These are phyloP conservation scores for Limnephilus rhombicus DNA, from an alignment of 2,888 invertebrate species.

Conservation along the genomic window DNA sequence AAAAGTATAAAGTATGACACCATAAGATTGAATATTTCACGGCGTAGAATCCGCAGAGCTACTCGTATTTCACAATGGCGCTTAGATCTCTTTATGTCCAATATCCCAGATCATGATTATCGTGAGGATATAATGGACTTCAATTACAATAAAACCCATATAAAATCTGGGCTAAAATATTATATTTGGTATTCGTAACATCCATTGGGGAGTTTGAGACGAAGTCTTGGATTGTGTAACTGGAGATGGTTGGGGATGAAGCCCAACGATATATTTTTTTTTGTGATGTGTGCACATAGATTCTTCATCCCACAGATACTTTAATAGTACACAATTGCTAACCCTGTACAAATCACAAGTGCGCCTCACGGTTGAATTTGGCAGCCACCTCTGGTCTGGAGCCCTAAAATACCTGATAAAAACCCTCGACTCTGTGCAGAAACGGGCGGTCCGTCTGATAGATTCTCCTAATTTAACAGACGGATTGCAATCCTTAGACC, in stretches of 20 bases:
- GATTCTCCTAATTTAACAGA: too few species aligned
- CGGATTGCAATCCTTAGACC: too few species aligned
- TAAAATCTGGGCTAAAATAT: constrained; percentile 61
- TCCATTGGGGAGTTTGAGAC: constrained; percentile 35
- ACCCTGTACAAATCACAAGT: too few species aligned
- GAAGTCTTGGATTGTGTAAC: background rate
- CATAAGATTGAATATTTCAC: constrained; percentile 49
- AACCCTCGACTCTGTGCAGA: too few species aligned
- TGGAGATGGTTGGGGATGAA: background rate
- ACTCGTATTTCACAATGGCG: constrained; percentile 39
- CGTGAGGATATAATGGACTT: constrained; percentile 63
- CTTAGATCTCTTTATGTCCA: constrained; percentile 30
- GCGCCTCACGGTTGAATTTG: too few species aligned
- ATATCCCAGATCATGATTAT: constrained; percentile 60
- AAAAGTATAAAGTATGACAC: constrained; percentile 24
- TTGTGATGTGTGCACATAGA: background rate
- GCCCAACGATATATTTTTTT: background rate
- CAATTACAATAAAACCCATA: constrained; percentile 66
- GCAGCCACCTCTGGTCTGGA: too few species aligned
- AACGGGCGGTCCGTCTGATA: too few species aligned
- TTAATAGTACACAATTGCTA: too few species aligned
- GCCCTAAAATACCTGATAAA: too few species aligned
- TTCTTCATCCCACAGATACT: too few species aligned
- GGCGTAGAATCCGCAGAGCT: background rate
- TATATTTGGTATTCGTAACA: constrained; percentile 62